Percentiles rank a stretch among this genome's conserved stretches.
Evolutionary conservation across 2,113 vertebrate genomes (phyloP).

Genomic region (Spheniscus mendiculus): DNA sequence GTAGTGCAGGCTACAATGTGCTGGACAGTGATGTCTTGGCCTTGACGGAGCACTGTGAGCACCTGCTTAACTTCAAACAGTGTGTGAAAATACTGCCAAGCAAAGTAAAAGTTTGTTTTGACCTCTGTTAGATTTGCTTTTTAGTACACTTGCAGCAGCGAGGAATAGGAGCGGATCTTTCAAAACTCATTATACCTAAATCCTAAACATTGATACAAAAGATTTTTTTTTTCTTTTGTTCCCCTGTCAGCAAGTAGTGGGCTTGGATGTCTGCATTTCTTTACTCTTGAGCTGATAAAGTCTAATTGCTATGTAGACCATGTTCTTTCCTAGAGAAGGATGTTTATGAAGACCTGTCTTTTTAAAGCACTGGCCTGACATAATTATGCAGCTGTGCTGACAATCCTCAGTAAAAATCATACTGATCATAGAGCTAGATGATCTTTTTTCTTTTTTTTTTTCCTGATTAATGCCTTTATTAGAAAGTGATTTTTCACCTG

Average conservation of each 20-base stretch:
- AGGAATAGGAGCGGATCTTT: neutral
- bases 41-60: neutral
- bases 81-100: neutral
- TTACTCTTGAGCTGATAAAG: neutral
- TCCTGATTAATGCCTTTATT: neutral
- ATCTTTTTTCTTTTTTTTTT: neutral
- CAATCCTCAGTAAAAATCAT: neutral
- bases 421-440: neutral
- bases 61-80: neutral
- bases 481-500: neutral
- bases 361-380: neutral
- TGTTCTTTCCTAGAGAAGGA: neutral
- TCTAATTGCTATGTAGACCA: neutral
- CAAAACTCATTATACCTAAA: neutral
- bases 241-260: neutral
- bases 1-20: neutral
- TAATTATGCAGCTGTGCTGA: neutral
- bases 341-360: neutral
- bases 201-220: neutral
- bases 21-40: neutral
- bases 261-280: neutral
- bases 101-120: neutral
- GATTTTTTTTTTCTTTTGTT: neutral
- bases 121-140: neutral
- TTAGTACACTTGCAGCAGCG: neutral